phyloP scores from a whole-genome alignment of 2,888 invertebrate species.

The Nowickia ferox region DNA sequence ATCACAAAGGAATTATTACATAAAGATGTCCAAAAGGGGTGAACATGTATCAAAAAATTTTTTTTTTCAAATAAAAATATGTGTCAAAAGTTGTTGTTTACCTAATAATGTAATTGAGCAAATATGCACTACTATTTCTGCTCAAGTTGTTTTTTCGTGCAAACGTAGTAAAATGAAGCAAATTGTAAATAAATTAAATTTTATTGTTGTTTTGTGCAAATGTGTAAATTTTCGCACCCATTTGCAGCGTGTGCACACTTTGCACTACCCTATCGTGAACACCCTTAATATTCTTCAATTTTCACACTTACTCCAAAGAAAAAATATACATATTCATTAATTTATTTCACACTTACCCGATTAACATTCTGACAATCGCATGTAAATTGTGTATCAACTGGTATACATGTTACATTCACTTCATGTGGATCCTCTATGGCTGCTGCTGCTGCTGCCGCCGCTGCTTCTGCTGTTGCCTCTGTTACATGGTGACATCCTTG shows the following conservation, averaged over 20 bases:
- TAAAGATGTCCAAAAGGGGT: too few species aligned
- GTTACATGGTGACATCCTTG: conserved; percentile 41
- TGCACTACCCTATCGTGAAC: too few species aligned
- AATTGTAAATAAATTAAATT: too few species aligned
- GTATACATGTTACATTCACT: conserved; percentile 78
- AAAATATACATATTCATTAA: neutral
- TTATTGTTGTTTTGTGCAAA: too few species aligned
- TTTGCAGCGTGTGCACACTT: too few species aligned
- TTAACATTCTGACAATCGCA: conserved; percentile 81
- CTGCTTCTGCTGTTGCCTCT: conserved; percentile 7
- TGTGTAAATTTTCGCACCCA: too few species aligned
- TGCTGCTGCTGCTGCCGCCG: neutral
- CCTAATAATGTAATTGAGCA: too few species aligned
- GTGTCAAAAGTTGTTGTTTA: neutral
- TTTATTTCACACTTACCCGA: conserved; percentile 77
- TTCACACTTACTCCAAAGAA: too few species aligned
- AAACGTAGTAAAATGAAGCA: too few species aligned
- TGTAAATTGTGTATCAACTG: conserved; percentile 80
- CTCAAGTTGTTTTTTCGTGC: too few species aligned
- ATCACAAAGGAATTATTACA: neutral
- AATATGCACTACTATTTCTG: too few species aligned
- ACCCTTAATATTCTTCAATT: too few species aligned
- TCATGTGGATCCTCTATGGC: conserved; percentile 33
- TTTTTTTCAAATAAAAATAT: neutral
- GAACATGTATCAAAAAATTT: neutral